Base-by-base conservation (phyloP, 2,797 vertebrate genomes). In the Bucorvus abyssinicus region DNA sequence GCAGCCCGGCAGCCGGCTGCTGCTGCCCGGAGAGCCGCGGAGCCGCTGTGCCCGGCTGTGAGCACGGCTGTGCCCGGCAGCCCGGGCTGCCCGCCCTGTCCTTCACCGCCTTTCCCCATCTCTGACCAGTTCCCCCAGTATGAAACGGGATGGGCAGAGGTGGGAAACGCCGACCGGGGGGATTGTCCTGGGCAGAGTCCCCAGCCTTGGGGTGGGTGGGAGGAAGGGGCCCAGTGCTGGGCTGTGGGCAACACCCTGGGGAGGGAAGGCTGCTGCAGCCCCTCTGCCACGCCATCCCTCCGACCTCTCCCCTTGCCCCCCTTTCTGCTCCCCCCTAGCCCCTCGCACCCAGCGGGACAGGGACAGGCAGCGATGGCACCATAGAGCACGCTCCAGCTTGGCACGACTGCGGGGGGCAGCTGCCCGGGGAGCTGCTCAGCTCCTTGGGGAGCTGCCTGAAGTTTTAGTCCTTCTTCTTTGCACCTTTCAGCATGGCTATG, bases 121-220 rank as follows among this genome's bases (percentile, higher is more conserved):
- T 19, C 50, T 23, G 57, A 42, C 3, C 67, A 4, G 42, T 20
- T 47, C 49, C 29, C 32, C 38, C 45, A 7, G 45, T 3, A 15
- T 0, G 5, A 53, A 32, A 32, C 0, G 2, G 21, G 26, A 5
- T n/a, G 23, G 30, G 32, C 12, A 6, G 38, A 40, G 40, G 3
- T 5, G 12, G 34, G 15, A 3, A 7, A 3, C 26, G 9, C 24
- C 4, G 1, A 4, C 29, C 18, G 3, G 16, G 8, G 52, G 12
- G 16, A 32, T 57, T 27, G 42, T 24, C 44, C 29, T 4, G 65
- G 50, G 50, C 56, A 38, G 22, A 57, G 71, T 27, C 14, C 65
- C 32, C 22, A 55, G 6, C 70, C 29, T 21, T 69, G 50, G 40
- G 27, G 27, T 30, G 40, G 27, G 24, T 30, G 65, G 52, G n/a